These are phyloP conservation scores for Leucoraja ocellata DNA, from an alignment of 2,797 vertebrate species.

Conservation along the genomic window DNA sequence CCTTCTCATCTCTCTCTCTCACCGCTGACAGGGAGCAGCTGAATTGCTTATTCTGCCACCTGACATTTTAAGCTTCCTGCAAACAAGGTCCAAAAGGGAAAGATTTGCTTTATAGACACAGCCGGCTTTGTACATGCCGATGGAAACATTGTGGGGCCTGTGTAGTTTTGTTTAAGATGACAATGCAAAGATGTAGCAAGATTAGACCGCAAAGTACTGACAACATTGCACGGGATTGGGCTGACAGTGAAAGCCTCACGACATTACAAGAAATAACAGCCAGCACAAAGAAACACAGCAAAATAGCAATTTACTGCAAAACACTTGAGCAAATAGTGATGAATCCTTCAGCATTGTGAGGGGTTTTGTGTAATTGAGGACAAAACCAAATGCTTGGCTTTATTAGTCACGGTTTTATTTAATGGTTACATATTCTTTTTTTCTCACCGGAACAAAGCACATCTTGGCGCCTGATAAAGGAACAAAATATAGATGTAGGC, in stretches of 20 bases:
- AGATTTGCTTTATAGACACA: slow-evolving; percentile 38
- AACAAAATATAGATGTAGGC: background rate
- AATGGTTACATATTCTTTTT: slow-evolving; percentile 14
- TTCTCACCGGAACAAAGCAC: background rate
- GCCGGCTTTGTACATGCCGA: slow-evolving; percentile 9
- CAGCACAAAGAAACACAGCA: slow-evolving; percentile 10
- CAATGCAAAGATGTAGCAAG: slow-evolving; percentile 38
- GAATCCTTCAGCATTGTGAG: slow-evolving; percentile 13
- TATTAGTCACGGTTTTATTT: slow-evolving; percentile 12
- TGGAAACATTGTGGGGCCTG: slow-evolving; percentile 30
- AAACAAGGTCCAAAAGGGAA: slow-evolving; percentile 35
- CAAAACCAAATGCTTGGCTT: slow-evolving; percentile 16
- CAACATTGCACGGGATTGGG: slow-evolving; percentile 25
- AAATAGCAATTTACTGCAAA: slow-evolving; percentile 37
- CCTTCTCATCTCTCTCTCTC: slow-evolving; percentile 24
- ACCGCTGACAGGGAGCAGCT: slow-evolving; percentile 19
- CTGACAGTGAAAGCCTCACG: slow-evolving; percentile 14
- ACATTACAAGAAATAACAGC: slow-evolving; percentile 36
- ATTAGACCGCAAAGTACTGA: background rate
- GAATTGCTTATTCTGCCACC: slow-evolving; percentile 31
- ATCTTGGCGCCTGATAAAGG: background rate
- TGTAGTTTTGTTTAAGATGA: slow-evolving; percentile 36
- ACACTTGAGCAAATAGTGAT: slow-evolving; percentile 21
- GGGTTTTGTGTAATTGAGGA: background rate
- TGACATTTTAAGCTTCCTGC: slow-evolving; percentile 36